Base-by-base conservation (phyloP, 2,797 vertebrate genomes). In the Gobionotothen gibberifrons region DNA sequence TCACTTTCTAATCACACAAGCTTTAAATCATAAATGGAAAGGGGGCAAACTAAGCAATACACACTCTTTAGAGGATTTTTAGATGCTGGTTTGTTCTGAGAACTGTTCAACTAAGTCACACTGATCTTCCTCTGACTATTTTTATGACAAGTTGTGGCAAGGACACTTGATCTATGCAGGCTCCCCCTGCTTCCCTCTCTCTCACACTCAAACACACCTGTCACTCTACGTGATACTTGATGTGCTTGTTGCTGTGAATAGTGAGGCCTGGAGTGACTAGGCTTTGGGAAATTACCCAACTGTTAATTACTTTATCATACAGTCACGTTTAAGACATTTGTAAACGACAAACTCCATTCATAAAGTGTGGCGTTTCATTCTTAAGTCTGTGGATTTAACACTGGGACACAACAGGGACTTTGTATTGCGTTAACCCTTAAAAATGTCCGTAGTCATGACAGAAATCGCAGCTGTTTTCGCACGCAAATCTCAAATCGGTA, bases 41-140 rank as follows among this genome's bases (percentile, higher is more conserved):
- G 3, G 26, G 77, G 55, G 14, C 29, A 66, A 76, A 80, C 32
- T 16, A 15, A 40, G 19, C 49, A 77, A 43, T 61, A 81, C 72
- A 60, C 61, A 26, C 32, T 16, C 29, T 72, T 56, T 2, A 49
- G 29, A 17, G 47, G 53, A 48, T n/a, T 72, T 76, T 65, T 43
- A 59, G 49, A 80, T 39, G 60, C 43, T 51, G 1, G 69, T 59
- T 65, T 74, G 52, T 69, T 78, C 56, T 40, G 46, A 17, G 66
- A 62, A 78, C 12, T 15, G 36, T 51, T 17, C 65, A 48, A 10
- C 64, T 29, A 32, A 61, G 72, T 49, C 62, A 78, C 60, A 51
- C 70, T 78, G 82, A 77, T 88, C 83, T 71, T 85, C 72, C 60
- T 74, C 72, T 59, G 88, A 91, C 91, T 93, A 93, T 93, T 93